Evolutionary conservation across 2,888 invertebrate species (phyloP), one percentile per base, ranked within the genome.

Genomic region (Melanargia galathea): DNA sequence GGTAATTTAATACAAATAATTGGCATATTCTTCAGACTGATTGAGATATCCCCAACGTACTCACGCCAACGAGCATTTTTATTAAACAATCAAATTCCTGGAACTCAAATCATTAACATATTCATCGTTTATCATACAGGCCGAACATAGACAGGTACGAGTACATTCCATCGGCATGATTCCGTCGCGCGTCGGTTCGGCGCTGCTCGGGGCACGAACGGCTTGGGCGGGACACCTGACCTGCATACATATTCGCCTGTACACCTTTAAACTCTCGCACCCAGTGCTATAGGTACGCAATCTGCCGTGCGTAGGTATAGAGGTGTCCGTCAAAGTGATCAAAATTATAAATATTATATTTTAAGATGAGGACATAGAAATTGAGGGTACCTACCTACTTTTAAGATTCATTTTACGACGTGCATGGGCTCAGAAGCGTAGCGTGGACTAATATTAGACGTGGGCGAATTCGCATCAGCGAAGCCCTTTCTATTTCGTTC

Each of bases 121-220:
- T 87, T 87, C 86, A 86, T 80, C 75, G 82, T 84, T 79, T 79
- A 81, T 81, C 77, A 82, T 81, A 63, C 68, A 67, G 75, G 77
- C 72, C 78, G 80, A 82, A 82, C 85, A 86, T 81, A n/a, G n/a
- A n/a, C n/a, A n/a, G n/a, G n/a, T n/a, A n/a, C n/a, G n/a, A n/a
- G n/a, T n/a, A 83, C 87, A 90, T 90, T 87, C 88, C 86, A 80
- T 81, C 77, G 83, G 78, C 86, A 83, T 88, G 87, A 90, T 90
- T 89, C 85, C 30, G 30, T 30, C 26, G 26, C 26, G 26, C 86
- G 86, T 90, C 86, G 84, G 86, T 88, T 82, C 86, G 82, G 76
- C 77, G 79, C 77, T 83, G 86, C 87, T 84, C 80, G 87, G 86
- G 86, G 86, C 83, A 80, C 82, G 83, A 81, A 84, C 83, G 82